Evolutionary conservation across 37 sponge, comb jelly and placozoan genomes (phyloP).

Genomic region (Chondrilla cf. caribensis): DNA sequence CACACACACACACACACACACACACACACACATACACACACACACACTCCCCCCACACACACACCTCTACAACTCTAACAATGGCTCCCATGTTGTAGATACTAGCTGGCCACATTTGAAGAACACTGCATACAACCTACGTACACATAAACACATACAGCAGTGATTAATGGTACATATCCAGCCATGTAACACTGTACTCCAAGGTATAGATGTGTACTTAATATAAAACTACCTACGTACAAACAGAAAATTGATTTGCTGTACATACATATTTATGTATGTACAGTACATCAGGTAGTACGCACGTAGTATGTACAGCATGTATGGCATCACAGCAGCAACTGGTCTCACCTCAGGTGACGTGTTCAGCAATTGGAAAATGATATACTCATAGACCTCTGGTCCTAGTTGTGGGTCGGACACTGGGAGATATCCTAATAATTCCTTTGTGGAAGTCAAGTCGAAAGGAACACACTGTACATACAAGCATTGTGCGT

Average conservation of each 20-base stretch:
- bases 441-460: constrained; percentile 58
- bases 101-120: constrained; percentile 72
- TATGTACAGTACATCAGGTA: no score
- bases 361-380: constrained; percentile 55
- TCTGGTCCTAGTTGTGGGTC: constrained; percentile 54
- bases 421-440: constrained; percentile 65
- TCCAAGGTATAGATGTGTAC: no score
- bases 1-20: no score
- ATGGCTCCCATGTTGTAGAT: constrained; percentile 67
- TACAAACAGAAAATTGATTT: no score
- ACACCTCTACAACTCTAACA: constrained; percentile 70
- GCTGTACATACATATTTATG: no score
- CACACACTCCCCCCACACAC: constrained; percentile 68
- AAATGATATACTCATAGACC: constrained; percentile 76
- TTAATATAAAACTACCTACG: no score
- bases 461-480: neutral
- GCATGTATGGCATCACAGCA: no score
- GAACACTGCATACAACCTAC: constrained; percentile 51
- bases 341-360: constrained; percentile 36
- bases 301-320: no score
- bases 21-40: no score
- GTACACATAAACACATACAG: neutral
- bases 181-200: no score
- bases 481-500: neutral
- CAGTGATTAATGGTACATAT: neutral